A percentile compares a stretch with the other conserved stretches of the same genome.
Conservation (phyloP, 2,888 invertebrate species). For the Drosophila limbata region DNA sequence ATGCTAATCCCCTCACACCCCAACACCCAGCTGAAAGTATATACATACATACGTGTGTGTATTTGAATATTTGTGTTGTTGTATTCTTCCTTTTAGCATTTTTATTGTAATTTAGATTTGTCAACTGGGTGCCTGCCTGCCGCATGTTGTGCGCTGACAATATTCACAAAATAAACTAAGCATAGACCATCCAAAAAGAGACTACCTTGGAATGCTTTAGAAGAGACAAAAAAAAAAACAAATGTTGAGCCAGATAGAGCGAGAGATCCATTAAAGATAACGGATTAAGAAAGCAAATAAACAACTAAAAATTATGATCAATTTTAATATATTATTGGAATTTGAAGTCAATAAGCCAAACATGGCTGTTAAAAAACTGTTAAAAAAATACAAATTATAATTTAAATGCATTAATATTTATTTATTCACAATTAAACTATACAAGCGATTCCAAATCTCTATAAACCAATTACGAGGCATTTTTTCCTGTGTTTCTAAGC, state of each 20-base stretch:
- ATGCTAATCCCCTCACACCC: constrained; percentile 41
- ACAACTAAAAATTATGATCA: background rate
- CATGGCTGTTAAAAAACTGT: background rate
- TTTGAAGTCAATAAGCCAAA: background rate
- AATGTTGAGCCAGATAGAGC: background rate
- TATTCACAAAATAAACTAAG: constrained; percentile 52
- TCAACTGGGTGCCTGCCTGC: constrained; percentile 60
- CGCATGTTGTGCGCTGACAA: constrained; percentile 40
- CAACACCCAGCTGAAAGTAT: constrained; percentile 21
- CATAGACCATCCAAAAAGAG: constrained; percentile 46
- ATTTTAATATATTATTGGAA: background rate
- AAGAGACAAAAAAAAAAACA: background rate
- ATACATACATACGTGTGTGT: constrained; percentile 31
- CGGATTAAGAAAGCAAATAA: background rate
- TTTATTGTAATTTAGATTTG: constrained; percentile 71
- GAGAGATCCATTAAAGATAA: background rate
- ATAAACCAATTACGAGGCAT: background rate
- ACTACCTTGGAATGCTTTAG: constrained; percentile 52
- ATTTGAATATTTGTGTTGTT: constrained; percentile 32
- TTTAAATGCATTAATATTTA: background rate
- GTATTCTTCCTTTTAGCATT: constrained; percentile 46
- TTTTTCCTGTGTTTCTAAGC: background rate
- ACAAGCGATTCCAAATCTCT: background rate
- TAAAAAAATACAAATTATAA: too few species aligned
- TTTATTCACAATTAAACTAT: background rate